Evolutionary conservation across 2,888 invertebrate genomes (phyloP).

Genomic region (Taphrorychus bicolor): DNA sequence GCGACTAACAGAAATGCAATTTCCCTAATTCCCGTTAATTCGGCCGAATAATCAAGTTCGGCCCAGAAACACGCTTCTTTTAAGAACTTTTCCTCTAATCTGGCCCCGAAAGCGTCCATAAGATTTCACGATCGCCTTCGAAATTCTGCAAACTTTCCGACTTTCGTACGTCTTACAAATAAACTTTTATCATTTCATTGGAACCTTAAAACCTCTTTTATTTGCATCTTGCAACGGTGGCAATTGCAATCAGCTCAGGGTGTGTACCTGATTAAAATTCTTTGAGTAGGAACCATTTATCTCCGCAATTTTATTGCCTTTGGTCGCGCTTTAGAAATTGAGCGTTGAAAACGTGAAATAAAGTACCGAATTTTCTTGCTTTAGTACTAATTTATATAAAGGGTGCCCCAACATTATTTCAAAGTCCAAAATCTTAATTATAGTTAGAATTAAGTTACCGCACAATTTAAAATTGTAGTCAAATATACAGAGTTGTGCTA

Average conservation of each 20-base stretch:
- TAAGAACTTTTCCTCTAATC: neutral
- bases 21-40: neutral
- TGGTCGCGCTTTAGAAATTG: too few relatives aligned
- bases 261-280: neutral
- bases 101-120: neutral
- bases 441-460: too few relatives aligned
- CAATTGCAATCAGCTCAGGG: too few relatives aligned
- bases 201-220: neutral
- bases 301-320: too few relatives aligned
- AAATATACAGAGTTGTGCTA: too few relatives aligned
- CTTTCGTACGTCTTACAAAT: neutral
- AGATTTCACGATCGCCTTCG: neutral
- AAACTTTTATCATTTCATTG: neutral
- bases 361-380: too few relatives aligned
- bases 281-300: neutral
- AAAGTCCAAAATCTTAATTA: too few relatives aligned
- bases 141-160: neutral
- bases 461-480: too few relatives aligned
- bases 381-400: too few relatives aligned
- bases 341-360: too few relatives aligned
- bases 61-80: neutral
- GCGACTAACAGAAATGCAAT: neutral
- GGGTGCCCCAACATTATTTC: too few relatives aligned
- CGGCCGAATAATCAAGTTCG: neutral
- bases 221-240: neutral